Evolutionary conservation across 2,113 vertebrate genomes (phyloP), one percentile per base, ranked within the genome.

Genomic region (Orcinus orca): DNA sequence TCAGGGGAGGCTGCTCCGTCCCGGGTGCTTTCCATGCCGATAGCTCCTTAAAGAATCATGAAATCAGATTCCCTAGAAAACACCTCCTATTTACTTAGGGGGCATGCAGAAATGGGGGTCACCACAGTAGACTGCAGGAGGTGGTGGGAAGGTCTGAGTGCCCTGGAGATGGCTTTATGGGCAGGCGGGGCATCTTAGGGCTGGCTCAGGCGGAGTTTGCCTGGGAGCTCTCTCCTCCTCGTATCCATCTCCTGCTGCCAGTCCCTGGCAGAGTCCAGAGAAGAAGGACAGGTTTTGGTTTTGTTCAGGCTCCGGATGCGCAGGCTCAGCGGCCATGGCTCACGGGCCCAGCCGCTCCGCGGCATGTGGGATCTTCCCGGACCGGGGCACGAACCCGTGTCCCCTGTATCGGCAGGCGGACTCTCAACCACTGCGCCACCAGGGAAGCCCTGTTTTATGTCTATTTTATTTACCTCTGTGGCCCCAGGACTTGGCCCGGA

Each of bases 21-120:
- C 7, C 1, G 0, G 5, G 1, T 0, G n/a, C 50, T 87, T 67
- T 20, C 11, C 29, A 5, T 31, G 88, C 50, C 0, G 0, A 81
- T 44, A 31, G 29, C 23, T 62, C 67, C 17, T 58, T 85, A 31
- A 10, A 21, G 58, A 90, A 63, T 36, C 55, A 84, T 25, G 11
- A 6, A 74, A 38, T 25, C 44, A 15, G 62, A 17, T 5, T 11
- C 47, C 36, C 36, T 18, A 4, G 41, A 62, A 79, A 83, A 67
- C 21, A 23, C 9, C 38, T 23, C 17, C 26, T 9, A 1, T 83
- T 79, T 62, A 62, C 60, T 79, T 60, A 23, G 36, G 41, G 12
- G 12, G 0, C 12, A 0, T n/a, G 33, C 20, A 23, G 63, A 44
- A 36, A 33, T 31, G n/a, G 63, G 17, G 8, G 13, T 74, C 26